These are phyloP conservation scores for Crotalus horridus DNA, from an alignment of 2,113 vertebrate genomes.

Conservation along the genomic window DNA sequence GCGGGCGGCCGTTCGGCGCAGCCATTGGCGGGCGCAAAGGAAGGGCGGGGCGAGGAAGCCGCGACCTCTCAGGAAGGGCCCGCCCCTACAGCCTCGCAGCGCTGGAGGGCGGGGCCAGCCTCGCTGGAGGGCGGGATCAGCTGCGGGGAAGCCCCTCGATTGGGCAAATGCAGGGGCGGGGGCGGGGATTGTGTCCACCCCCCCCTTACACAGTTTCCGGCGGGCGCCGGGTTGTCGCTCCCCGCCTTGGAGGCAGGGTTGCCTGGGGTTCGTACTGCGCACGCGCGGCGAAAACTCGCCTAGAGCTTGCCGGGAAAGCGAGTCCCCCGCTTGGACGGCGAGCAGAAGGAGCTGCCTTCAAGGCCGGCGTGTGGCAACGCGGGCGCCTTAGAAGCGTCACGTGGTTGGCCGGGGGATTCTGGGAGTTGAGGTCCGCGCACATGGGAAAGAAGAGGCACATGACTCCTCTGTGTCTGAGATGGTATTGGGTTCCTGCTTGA, in stretches of 20 bases:
- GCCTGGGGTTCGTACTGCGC: not conserved
- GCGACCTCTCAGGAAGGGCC: not conserved
- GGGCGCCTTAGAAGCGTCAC: accelerated
- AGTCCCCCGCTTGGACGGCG: not conserved
- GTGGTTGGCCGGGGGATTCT: not conserved
- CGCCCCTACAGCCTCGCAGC: not conserved
- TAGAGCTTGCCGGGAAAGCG: not conserved
- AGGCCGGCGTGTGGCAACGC: not conserved
- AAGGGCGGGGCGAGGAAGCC: not conserved
- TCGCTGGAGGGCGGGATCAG: not conserved
- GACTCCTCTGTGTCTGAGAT: not conserved
- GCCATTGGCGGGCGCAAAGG: not conserved
- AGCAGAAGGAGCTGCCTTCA: not conserved
- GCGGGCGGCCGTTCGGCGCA: not conserved
- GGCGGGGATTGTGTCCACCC: not conserved
- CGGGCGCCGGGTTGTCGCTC: not conserved
- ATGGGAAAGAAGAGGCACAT: not conserved
- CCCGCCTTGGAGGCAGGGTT: not conserved
- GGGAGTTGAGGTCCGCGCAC: not conserved
- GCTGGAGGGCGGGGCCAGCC: not conserved
- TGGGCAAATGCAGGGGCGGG: not conserved
- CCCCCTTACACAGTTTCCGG: not conserved
- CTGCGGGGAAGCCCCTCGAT: not conserved
- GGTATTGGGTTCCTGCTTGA: too few relatives aligned
- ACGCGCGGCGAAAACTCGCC: not conserved